phyloP scores from a whole-genome alignment of 2,113 vertebrate species.

The Calyptommatus sinebrachiatus region DNA sequence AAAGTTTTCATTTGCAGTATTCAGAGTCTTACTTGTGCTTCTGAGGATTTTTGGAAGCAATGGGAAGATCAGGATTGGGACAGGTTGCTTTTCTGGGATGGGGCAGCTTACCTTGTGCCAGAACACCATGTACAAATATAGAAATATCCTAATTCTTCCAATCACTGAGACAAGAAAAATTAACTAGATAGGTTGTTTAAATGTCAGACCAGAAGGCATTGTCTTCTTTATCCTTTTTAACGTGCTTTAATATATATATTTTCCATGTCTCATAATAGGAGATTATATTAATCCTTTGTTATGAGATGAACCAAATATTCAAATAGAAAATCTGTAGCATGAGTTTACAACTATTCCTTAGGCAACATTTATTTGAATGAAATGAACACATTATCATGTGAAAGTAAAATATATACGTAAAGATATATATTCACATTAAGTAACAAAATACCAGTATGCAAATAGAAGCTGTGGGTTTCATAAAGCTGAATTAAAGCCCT shows the following conservation, averaged over 20 bases:
- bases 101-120: too few species aligned
- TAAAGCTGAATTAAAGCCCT: too few species aligned
- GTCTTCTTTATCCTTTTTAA: background rate
- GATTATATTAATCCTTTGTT: background rate
- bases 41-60: too few species aligned
- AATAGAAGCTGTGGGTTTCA: too few species aligned
- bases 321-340: background rate
- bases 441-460: background rate
- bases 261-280: background rate
- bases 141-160: background rate
- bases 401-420: conserved; percentile 2
- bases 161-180: background rate
- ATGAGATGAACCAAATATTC: background rate
- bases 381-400: conserved; percentile 13
- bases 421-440: conserved; percentile 26
- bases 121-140: background rate
- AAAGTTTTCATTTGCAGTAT: too few species aligned
- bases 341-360: background rate
- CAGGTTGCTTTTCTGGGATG: too few species aligned
- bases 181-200: background rate
- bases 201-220: background rate
- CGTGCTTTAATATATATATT: background rate
- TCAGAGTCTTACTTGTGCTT: too few species aligned
- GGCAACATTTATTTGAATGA: background rate
- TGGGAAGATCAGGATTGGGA: too few species aligned